Evolutionary conservation across 2,113 vertebrate species (phyloP), one percentile per base, ranked within the genome.

Genomic region (Halcyon malimbica): DNA sequence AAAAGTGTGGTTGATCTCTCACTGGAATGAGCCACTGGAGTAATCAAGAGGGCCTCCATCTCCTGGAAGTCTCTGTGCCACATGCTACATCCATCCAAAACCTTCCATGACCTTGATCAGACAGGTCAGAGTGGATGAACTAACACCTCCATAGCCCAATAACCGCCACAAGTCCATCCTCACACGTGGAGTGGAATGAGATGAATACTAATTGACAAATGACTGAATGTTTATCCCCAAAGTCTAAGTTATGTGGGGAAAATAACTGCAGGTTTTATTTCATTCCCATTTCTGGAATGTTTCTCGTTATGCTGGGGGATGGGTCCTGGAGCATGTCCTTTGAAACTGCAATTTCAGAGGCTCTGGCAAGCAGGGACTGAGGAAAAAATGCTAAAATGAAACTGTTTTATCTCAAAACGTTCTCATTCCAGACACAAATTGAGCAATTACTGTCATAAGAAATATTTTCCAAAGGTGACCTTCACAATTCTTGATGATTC

Each of bases 391-490:
- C 7, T 91, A 35, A 87, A 89, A 71, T 71, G 29, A 70, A 76
- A 37, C 3, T 14, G 28, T 6, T 80, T 83, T 75, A 44, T 83
- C 73, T 59, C 88, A 53, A 73, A 87, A 39, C 17, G 17, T 48
- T 87, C 57, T 53, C 2, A 0, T 9, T 71, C 11, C 46, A 71
- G 51, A 91, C 41, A 83, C 7, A 89, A 86, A 86, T 16, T 6
- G 26, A 89, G 56, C 37, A 86, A 83, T 71, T 89, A 57, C 37
- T 63, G 35, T 56, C n/a, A 57, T 57, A 35, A 33, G 83, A 89
- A 93, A 51, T 91, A 63, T 53, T 76, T 48, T 75, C 48, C 53
- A 59, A 87, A 87, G 62, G 26, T 87, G 88, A 93, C 77, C 73
- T 83, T 87, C 77, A 33, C 18, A 71, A 35, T 79, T 53, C 42